Evolutionary conservation across 2,797 vertebrate genomes (phyloP).

Genomic region (Myotis pilosus): DNA sequence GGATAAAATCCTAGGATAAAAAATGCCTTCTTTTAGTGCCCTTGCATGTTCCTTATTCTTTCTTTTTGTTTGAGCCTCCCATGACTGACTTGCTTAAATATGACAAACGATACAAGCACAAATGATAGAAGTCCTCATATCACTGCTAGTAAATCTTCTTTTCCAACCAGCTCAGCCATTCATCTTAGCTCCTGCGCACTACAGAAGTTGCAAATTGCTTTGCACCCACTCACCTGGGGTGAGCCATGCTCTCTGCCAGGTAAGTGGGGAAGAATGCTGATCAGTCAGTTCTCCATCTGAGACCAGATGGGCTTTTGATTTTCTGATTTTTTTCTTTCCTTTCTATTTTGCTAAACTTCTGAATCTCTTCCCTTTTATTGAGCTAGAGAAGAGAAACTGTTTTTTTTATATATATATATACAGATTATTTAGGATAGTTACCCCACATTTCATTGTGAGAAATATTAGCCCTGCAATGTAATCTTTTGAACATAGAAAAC

Average conservation of each 20-base stretch:
- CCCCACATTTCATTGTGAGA: neutral
- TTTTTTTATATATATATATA: neutral
- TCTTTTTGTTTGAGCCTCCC: neutral
- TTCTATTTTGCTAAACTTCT: neutral
- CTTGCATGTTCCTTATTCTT: neutral
- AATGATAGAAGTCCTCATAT: constrained; percentile 52
- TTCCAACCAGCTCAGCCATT: constrained; percentile 24
- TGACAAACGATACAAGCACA: constrained; percentile 53
- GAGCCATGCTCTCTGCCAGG: constrained; percentile 36
- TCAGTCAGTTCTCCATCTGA: neutral
- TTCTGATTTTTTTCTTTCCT: neutral
- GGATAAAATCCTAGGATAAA: neutral
- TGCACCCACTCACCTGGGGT: constrained; percentile 56
- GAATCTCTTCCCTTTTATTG: neutral
- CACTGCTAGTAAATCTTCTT: constrained; percentile 48
- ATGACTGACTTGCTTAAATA: constrained; percentile 43
- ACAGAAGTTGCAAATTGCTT: constrained; percentile 69
- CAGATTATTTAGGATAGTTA: neutral
- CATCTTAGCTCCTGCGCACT: neutral
- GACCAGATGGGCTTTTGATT: neutral
- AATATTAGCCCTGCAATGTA: neutral
- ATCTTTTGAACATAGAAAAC: neutral
- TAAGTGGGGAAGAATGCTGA: constrained; percentile 24
- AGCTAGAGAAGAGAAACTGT: neutral
- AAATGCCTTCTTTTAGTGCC: neutral